Base-by-base conservation (phyloP, 92 coral and sea anemone species). In the Micromussa lordhowensis region DNA sequence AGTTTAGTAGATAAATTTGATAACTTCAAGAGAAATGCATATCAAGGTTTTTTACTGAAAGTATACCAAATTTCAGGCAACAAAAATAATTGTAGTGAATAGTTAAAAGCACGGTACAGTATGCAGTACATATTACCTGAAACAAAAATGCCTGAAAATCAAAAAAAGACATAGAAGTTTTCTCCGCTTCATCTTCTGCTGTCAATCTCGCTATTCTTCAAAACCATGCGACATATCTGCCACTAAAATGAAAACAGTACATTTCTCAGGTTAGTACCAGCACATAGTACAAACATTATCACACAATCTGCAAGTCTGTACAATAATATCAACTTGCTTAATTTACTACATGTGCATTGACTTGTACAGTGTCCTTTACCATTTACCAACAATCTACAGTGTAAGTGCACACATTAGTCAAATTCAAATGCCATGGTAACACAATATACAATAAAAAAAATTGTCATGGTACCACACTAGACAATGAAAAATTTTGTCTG, bases 151-250 rank as follows among this genome's bases (percentile, higher is more conserved):
- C 22, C 87, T 84, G 54, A 54, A 84, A 29, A 21, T 6, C 9
- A 84, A 53, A 54, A 51, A 21, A 53, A 71, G 71, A 70, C n/a
- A 17, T 26, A 9, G 51, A 71, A 34, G 24, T 34, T 73, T 84
- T 53, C 79, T 84, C 70, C 36, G 7, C 70, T 84, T 72, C 87
- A 84, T 84, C 87, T 53, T 74, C 28, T 71, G 68, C 19, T 31
- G 34, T 54, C 71, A 73, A 54, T 53, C 26, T 83, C 7, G 18
- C 69, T 24, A 35, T 3, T 48, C 16, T 24, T 44, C 44, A 31
- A 17, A 51, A 53, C 54, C 32, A 15, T 38, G 4, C 28, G 17
- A 38, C 26, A 57, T 61, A 4, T 59, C 18, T 38, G 11, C 58
- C 21, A 40, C 66, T 13, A 24, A 35, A 38, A n/a, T n/a, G 5